Evolutionary conservation across 1,140 invertebrate species (phyloP).

Genomic region (Hyphantria cunea): DNA sequence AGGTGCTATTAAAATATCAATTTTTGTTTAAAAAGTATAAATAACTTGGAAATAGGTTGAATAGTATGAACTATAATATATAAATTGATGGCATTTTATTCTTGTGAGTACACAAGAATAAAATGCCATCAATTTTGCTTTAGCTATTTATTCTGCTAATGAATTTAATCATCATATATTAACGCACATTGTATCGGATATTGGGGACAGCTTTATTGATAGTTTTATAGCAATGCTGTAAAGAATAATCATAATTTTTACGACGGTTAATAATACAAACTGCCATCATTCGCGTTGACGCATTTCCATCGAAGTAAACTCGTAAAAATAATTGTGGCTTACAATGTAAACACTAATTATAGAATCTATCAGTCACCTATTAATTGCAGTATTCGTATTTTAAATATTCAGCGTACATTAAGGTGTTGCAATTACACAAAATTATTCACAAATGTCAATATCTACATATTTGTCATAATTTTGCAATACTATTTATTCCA

Average conservation of each 20-base stretch:
- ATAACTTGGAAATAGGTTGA: no score
- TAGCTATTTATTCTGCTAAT: no score
- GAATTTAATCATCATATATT: constrained; percentile 3
- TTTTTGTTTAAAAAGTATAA: no score
- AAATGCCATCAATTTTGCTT: no score
- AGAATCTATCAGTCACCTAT: constrained; percentile 13
- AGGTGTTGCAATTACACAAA: constrained; percentile 10
- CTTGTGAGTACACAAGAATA: no score
- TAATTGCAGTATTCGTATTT: constrained; percentile 15
- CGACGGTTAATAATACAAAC: constrained; percentile 14
- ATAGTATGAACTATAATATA: no score
- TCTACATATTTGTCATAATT: constrained; percentile 5
- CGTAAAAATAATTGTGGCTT: not conserved
- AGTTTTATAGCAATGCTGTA: constrained; percentile 23
- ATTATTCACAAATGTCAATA: not conserved
- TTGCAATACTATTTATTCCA: constrained; percentile 1
- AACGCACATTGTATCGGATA: not conserved
- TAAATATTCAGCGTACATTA: not conserved
- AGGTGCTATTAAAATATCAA: no score
- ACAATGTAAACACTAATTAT: constrained; percentile 8
- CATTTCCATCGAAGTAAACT: constrained; percentile 9
- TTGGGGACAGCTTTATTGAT: constrained; percentile 16
- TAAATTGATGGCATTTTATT: no score
- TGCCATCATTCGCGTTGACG: not conserved
- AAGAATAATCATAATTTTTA: constrained; percentile 21